Evolutionary conservation across 2,113 vertebrate species (phyloP), one percentile per base, ranked within the genome.

Genomic region (Condylura cristata): DNA sequence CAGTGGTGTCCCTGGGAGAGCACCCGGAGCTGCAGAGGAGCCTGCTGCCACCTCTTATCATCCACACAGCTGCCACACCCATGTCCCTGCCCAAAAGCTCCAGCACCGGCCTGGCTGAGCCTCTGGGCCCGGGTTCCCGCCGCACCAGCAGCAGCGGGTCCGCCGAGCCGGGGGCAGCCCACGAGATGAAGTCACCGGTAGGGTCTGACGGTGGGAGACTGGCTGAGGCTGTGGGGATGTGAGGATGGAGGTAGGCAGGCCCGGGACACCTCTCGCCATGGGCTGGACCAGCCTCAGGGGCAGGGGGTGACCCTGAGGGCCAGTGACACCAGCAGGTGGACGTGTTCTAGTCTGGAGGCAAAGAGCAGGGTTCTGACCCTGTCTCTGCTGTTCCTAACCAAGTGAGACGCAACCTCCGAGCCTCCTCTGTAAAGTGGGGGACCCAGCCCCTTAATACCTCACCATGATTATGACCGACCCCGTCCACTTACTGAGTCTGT

Each of bases 11-110:
- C 93, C 98, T 99, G 97, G 99, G 99, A 1, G 99, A 99, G 46
- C 99, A 98, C 61, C 98, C 98, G 0, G 99, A 99, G 94, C 98
- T 99, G 90, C 99, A 98, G 97, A 99, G 98, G 97, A 99, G 98
- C 96, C 97, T 99, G 97, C 98, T 99, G n/a, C 99, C 99, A 0
- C 99, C 99, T 0, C 98, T 99, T 13, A 99, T 99, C 95, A 99
- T 99, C 83, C 99, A 99, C 96, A 99, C 99, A 0, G 99, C 99
- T 0, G 99, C 99, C 94, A 99, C 99, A 0, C 99, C 99, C 1
- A 99, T 99, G 99, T 99, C 99, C 2, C 97, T 99, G 68, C 99
- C 99, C 95, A 99, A 99, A 97, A 98, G 99, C 3, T 98, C 99
- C 11, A 96, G 97, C 58, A 98, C 97, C 0, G 98, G 98, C 46